Evolutionary conservation across 2,797 vertebrate genomes (phyloP), one percentile per base, ranked within the genome.

Genomic region (Parauchenoglanis punctatus): DNA sequence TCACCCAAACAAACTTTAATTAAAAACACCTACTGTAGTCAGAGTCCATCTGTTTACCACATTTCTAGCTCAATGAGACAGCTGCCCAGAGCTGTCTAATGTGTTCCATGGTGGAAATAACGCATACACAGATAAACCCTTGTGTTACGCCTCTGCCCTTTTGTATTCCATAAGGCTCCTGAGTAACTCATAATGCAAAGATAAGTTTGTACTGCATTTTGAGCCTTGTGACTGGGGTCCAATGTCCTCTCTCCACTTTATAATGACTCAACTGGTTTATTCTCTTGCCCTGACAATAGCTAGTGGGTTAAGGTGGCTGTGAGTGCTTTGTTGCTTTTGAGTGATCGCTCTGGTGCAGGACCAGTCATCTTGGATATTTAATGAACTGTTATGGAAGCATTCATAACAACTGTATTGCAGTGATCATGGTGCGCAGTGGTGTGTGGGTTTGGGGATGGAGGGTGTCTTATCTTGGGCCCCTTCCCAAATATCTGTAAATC

Each of bases 1-100:
- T 93, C 86, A 90, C 89, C 86, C 65, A 90, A 94, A 90, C 87
- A 91, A 88, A 90, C 86, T 86, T 88, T 89, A 87, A 92, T 90
- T 90, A 90, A 90, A 92, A 89, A 90, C 90, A 91, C 81, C 83
- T 89, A 89, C 76, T 85, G 63, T 31, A 65, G 83, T 85, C 85
- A 61, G 65, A 46, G 73, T 70, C 78, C 82, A 86, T 87, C 85
- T 90, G 90, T 46, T 86, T 75, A 84, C 86, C 61, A 77, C 52
- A 84, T 73, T 85, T 86, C 73, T 63, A 76, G 81, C 56, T 72
- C 10, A 86, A 17, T 72, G 65, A 61, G n/a, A 87, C 67, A 87
- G 23, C 46, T 63, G 65, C 58, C 61, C 81, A 87, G 81, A 81
- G 52, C 88, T 86, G 49, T 68, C 86, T 85, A 25, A 68, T 85